Base-by-base conservation (phyloP, 2,113 vertebrate species). In the Vidua macroura region DNA sequence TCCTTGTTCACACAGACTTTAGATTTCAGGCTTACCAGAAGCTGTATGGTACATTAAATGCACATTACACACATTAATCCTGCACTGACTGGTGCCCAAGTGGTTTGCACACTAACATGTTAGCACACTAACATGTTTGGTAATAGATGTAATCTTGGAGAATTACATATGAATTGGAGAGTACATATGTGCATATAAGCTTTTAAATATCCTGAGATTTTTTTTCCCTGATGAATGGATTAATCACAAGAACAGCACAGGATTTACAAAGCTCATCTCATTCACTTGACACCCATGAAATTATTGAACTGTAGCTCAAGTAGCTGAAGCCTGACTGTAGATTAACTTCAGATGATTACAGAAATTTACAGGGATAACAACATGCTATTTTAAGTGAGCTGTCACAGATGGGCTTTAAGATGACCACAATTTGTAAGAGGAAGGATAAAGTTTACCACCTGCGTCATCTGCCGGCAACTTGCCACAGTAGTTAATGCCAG, bases 321-420 rank as follows among this genome's bases (percentile, higher is more conserved):
- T 77, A 58, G 44, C 69, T 82, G 80, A 84, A 91, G 48, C 48
- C 49, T 64, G 43, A n/a, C 30, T 83, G 66, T 73, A 74, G 60
- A 90, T 94, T 91, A 91, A 68, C 81, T 88, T 64, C 24, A 78
- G 62, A 67, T 67, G 51, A 92, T 75, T 89, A 92, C 69, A 91
- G 69, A 94, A 91, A 91, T 88, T 77, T 78, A 39, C 60, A 88
- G 64, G 73, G 83, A 83, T 90, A 90, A 86, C 58, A 52, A 6
- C 91, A 77, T 3, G 0, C 76, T 81, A 25, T 88, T 93, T 88
- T 78, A 84, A 90, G 69, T 55, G 73, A 86, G 83, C 56, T 94
- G 62, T 77, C 66, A 53, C 90, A 95, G 86, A 93, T 59, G 75
- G 79, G 59, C 63, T 53, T 73, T 66, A 92, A 63, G 88, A 88